Evolutionary conservation across 2,797 vertebrate genomes (phyloP), one percentile per base, ranked within the genome.

Genomic region (Gallinago stenura): DNA sequence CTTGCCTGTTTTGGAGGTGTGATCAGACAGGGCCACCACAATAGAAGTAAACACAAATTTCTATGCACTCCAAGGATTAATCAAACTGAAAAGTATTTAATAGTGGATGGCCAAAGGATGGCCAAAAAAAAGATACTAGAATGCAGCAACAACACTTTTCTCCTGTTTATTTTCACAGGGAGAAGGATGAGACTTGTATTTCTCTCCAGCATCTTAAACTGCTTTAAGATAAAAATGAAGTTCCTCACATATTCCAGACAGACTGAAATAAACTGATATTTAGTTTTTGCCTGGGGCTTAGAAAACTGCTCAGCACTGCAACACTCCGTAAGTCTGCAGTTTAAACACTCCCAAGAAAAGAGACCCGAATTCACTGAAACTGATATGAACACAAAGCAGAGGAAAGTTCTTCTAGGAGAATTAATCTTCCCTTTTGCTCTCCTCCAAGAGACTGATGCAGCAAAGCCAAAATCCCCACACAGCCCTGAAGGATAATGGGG

Each of bases 211-310:
- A 35, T 70, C 43, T 87, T 68, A 60, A 77, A 76, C 12, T 41
- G 22, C 70, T 64, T 69, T 60, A 77, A 87, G 66, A 87, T 61
- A 87, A 91, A 93, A 90, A 89, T 28, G 2, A 83, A 90, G 33
- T 76, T 94, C 53, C 83, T 90, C 73, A 78, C 85, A 65, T 91
- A 81, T 72, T 94, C 62, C 81, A 92, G 81, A 64, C 43, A 57
- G 50, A 33, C 60, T 87, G 87, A 61, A 89, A 86, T 62, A 73
- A 7, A 87, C 57, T 68, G 64, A 71, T 83, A 77, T 9, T 73
- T 87, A 64, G 33, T 17, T 89, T 83, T 89, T 89, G 82, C 76
- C 80, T 58, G 45, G 25, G 62, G 78, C 85, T 84, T 54, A 75
- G 58, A 85, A 87, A 88, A 64, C 65, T 75, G 73, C 62, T 46